Evolutionary conservation across 2,113 vertebrate species (phyloP).

Genomic region (Triplophysa dalaica): DNA sequence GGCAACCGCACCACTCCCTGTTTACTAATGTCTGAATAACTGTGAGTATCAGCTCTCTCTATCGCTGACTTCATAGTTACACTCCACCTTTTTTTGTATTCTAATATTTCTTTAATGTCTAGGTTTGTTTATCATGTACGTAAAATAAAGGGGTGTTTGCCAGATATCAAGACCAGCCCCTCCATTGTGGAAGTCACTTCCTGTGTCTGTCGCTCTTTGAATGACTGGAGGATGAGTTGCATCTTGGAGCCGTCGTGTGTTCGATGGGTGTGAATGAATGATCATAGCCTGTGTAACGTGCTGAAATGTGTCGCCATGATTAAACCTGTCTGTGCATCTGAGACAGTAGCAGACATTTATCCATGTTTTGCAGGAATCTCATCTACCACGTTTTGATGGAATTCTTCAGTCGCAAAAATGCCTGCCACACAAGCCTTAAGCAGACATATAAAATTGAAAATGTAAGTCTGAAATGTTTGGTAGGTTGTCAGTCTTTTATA

Average conservation of each 20-base stretch:
- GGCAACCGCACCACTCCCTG: slow-evolving; percentile 17
- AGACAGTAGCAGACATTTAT: slow-evolving; percentile 23
- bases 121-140: not conserved
- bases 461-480: not conserved
- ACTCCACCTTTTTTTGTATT: not conserved
- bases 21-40: slow-evolving; percentile 44
- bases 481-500: not conserved
- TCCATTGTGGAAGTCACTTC: slow-evolving; percentile 25
- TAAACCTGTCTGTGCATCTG: slow-evolving; percentile 16
- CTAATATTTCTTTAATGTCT: not conserved
- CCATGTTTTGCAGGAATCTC: slow-evolving; percentile 12
- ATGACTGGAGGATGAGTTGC: slow-evolving; percentile 13
- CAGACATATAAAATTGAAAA: slow-evolving; percentile 7
- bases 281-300: slow-evolving; percentile 19
- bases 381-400: slow-evolving; percentile 17
- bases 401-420: slow-evolving; percentile 16
- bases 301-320: slow-evolving; percentile 32
- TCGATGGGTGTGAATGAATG: slow-evolving; percentile 36
- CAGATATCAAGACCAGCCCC: not conserved
- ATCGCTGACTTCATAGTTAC: slow-evolving; percentile 24
- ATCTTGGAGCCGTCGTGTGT: slow-evolving; percentile 13
- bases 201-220: slow-evolving; percentile 5
- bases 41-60: slow-evolving; percentile 32
- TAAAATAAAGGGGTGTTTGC: not conserved
- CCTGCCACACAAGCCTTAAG: not conserved